A percentile compares a stretch with the other conserved stretches of the same genome.
Evolutionary conservation across 2,888 invertebrate species (phyloP).

Genomic region (Napeogenes sylphis): DNA sequence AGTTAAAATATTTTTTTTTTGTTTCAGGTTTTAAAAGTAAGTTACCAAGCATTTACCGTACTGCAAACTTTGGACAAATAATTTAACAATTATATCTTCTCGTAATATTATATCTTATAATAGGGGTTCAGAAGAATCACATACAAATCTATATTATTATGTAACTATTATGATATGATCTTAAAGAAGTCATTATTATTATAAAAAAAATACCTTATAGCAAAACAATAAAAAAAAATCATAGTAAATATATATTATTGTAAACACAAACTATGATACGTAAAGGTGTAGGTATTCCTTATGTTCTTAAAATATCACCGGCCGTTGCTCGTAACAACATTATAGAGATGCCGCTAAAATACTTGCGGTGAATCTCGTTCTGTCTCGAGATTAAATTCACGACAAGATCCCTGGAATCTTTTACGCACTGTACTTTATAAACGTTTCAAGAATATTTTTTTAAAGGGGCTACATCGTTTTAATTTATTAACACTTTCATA

Average conservation of each 20-base stretch:
- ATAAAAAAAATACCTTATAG: too few relatives aligned
- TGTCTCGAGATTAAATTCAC: constrained; percentile 70
- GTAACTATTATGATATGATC: not conserved
- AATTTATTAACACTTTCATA: too few relatives aligned
- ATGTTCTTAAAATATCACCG: constrained; percentile 19
- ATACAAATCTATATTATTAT: not conserved
- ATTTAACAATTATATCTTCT: not conserved
- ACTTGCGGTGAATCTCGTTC: constrained; percentile 62
- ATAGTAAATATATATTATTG: not conserved
- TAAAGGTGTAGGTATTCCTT: not conserved
- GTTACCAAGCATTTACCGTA: not conserved
- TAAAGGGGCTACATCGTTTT: too few relatives aligned
- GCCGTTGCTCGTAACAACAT: constrained; percentile 38
- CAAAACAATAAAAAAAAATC: too few relatives aligned
- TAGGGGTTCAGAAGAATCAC: too few relatives aligned
- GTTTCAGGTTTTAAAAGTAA: constrained; percentile 3
- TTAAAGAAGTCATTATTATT: too few relatives aligned
- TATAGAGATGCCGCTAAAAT: constrained; percentile 55
- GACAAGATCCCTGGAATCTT: constrained; percentile 48
- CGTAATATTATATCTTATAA: too few relatives aligned
- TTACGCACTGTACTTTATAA: constrained; percentile 43
- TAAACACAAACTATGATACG: constrained; percentile 5
- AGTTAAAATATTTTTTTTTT: not conserved
- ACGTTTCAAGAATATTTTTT: constrained; percentile 14
- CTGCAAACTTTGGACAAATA: constrained; percentile 4